A percentile compares a stretch with the other conserved stretches of the same genome.
Evolutionary conservation across 1,140 invertebrate species (phyloP).

Genomic region (Lucilia sericata): DNA sequence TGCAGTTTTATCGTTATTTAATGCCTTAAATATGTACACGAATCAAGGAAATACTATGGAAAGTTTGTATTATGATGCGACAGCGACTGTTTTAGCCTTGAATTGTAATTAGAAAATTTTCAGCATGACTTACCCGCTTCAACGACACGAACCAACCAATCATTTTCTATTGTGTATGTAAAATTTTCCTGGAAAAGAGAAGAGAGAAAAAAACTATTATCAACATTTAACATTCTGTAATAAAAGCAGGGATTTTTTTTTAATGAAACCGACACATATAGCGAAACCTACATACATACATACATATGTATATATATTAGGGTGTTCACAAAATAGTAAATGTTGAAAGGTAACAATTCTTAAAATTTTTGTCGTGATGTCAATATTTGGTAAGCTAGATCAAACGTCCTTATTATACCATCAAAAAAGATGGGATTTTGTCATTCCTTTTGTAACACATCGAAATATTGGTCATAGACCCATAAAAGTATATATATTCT

Average conservation of each 20-base stretch:
- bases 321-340: too few relatives aligned
- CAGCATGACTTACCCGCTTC: background rate
- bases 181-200: background rate
- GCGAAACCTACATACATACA: too few relatives aligned
- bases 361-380: too few relatives aligned
- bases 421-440: too few relatives aligned
- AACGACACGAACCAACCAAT: background rate
- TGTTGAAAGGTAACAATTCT: too few relatives aligned
- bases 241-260: background rate
- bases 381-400: too few relatives aligned
- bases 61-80: background rate
- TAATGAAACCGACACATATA: background rate
- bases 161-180: background rate
- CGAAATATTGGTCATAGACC: too few relatives aligned
- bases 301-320: too few relatives aligned
- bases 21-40: background rate
- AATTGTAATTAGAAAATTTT: constrained; percentile 18
- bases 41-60: background rate
- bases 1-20: background rate
- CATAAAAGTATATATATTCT: too few relatives aligned
- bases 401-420: too few relatives aligned
- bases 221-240: background rate
- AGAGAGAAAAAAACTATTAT: background rate
- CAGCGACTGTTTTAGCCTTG: background rate
- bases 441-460: too few relatives aligned